Evolutionary conservation across 2,888 invertebrate genomes (phyloP).

Genomic region (Caenorhabditis sulstoni): DNA sequence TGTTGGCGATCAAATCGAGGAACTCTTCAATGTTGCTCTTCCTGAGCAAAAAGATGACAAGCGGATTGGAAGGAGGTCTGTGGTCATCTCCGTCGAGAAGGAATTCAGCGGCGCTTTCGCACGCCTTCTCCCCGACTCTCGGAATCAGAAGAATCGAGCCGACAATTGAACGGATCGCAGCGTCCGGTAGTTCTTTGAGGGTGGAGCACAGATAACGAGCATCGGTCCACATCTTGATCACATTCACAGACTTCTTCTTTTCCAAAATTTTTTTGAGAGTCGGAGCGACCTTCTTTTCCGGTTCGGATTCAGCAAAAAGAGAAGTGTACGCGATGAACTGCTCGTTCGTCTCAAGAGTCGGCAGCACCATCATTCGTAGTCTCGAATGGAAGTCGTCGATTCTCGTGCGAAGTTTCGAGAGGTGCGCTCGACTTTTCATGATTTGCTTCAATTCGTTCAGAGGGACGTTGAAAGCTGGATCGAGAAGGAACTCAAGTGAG

Average conservation of each 20-base stretch:
- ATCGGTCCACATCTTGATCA: conserved; percentile 55
- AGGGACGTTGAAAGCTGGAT: conserved; percentile 42
- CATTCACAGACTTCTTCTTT: conserved; percentile 52
- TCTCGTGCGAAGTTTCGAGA: conserved; percentile 51
- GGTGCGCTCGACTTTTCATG: conserved; percentile 58
- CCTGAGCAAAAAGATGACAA: conserved; percentile 45
- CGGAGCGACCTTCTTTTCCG: conserved; percentile 56
- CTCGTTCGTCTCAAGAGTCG: conserved; percentile 60
- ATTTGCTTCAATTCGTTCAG: conserved; percentile 54
- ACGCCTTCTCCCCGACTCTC: conserved; percentile 53
- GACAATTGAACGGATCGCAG: conserved; percentile 27
- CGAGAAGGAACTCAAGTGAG: conserved; percentile 63
- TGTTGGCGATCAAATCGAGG: conserved; percentile 60
- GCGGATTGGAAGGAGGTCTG: conserved; percentile 58
- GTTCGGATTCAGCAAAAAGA: conserved; percentile 58
- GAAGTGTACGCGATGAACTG: conserved; percentile 64
- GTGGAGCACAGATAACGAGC: conserved; percentile 28
- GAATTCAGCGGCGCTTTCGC: conserved; percentile 51
- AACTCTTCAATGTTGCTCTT: conserved; percentile 56
- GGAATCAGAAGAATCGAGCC: conserved; percentile 38
- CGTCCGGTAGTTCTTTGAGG: conserved; percentile 59
- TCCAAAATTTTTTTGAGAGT: conserved; percentile 58
- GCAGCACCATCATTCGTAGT: conserved; percentile 59
- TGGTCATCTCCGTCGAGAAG: conserved; percentile 59
- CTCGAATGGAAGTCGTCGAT: conserved; percentile 55